These are phyloP conservation scores for Melieria crassipennis DNA, from an alignment of 2,888 invertebrate genomes.

Conservation along the genomic window DNA sequence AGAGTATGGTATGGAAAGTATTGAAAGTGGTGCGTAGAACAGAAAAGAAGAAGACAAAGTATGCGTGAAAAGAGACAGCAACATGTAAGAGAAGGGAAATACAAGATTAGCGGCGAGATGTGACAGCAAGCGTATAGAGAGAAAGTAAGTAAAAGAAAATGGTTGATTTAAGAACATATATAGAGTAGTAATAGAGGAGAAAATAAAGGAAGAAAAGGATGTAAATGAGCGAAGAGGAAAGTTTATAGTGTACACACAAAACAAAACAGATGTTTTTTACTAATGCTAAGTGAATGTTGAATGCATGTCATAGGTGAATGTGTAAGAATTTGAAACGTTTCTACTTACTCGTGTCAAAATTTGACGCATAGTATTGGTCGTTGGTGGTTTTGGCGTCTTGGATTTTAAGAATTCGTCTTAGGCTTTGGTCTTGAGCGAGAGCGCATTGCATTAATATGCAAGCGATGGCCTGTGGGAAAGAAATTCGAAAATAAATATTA, in stretches of 20 bases:
- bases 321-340: conserved; percentile 37
- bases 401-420: conserved; percentile 77
- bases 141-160: conserved; percentile 5
- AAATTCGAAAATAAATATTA: conserved; percentile 10
- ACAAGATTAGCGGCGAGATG: too few relatives aligned
- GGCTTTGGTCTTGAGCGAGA: conserved; percentile 63
- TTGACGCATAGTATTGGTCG: conserved; percentile 79
- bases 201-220: conserved; percentile 1
- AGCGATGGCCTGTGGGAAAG: conserved; percentile 65
- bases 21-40: too few relatives aligned
- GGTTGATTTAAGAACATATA: neutral
- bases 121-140: neutral
- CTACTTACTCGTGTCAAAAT: conserved; percentile 78
- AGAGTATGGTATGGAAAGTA: too few relatives aligned
- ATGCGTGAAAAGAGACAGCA: too few relatives aligned
- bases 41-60: too few relatives aligned
- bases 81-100: too few relatives aligned
- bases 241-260: neutral
- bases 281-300: neutral
- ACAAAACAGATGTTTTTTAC: neutral
- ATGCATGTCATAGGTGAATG: neutral
- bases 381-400: conserved; percentile 77
- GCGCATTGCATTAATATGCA: conserved; percentile 64
- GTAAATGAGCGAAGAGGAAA: conserved; percentile 3
- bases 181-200: neutral